Percentiles rank a stretch among this genome's conserved stretches.
phyloP scores from a whole-genome alignment of 2,888 invertebrate genomes.

The Crematogaster levior region DNA sequence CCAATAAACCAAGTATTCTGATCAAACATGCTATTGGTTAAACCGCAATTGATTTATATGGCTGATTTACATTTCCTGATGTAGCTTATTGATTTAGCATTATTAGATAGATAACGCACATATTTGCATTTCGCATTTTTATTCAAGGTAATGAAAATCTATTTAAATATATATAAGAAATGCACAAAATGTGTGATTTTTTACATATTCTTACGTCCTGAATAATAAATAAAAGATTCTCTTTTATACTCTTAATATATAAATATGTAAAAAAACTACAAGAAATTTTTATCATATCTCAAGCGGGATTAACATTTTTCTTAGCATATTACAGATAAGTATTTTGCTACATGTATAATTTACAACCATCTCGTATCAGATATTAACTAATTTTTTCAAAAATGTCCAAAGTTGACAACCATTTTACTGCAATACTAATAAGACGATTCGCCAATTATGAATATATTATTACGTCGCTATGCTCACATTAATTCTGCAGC shows the following conservation, averaged over 20 bases:
- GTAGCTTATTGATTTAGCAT: slow-evolving; percentile 27
- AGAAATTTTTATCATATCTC: neutral
- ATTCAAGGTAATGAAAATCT: neutral
- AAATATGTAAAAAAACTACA: neutral
- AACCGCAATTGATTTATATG: slow-evolving; percentile 35
- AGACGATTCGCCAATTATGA: slow-evolving; percentile 16
- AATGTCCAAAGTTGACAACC: neutral
- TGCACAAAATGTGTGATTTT: neutral
- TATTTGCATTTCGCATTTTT: neutral
- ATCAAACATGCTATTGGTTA: slow-evolving; percentile 24
- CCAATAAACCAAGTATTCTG: slow-evolving; percentile 21
- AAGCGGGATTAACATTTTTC: neutral
- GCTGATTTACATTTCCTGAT: slow-evolving; percentile 15
- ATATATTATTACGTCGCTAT: slow-evolving; percentile 11
- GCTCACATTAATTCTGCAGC: slow-evolving; percentile 36
- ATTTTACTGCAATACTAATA: slow-evolving; percentile 21
- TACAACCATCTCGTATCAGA: neutral
- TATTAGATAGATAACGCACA: neutral
- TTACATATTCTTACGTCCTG: neutral
- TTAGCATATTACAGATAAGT: neutral
- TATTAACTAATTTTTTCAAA: neutral
- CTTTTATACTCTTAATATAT: neutral
- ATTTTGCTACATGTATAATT: neutral
- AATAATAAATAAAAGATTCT: neutral
- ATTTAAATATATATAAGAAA: neutral